phyloP scores from a whole-genome alignment of 1,140 invertebrate species.

The Trypoxylus dichotomus region DNA sequence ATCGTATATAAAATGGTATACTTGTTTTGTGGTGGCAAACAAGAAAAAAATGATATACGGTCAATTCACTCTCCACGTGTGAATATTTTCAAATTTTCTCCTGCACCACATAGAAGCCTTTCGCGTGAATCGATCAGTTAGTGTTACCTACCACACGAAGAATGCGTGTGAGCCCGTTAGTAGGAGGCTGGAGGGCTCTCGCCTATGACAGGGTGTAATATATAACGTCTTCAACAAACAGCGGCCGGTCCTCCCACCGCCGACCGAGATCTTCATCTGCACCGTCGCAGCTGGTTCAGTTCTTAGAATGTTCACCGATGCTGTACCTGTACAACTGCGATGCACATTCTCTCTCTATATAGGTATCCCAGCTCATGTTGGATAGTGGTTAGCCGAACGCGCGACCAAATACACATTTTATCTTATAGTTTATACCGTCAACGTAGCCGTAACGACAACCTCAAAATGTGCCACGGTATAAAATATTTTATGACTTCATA shows the following conservation, averaged over 20 bases:
- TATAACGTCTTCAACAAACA: conserved; percentile 48
- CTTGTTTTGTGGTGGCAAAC: background rate
- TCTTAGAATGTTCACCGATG: conserved; percentile 39
- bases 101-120: conserved; percentile 13
- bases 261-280: conserved; percentile 45
- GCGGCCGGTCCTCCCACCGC: conserved; percentile 44
- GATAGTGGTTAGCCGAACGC: background rate
- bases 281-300: conserved; percentile 43
- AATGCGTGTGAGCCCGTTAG: conserved; percentile 43
- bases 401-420: conserved; percentile 18
- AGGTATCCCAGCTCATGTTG: background rate
- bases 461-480: conserved; percentile 19
- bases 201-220: conserved; percentile 47
- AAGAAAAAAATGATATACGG: background rate
- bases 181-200: conserved; percentile 40
- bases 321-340: conserved; percentile 4
- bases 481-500: conserved; percentile 25
- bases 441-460: conserved; percentile 14
- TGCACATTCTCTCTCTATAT: conserved; percentile 17
- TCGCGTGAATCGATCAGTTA: conserved; percentile 27
- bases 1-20: background rate
- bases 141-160: conserved; percentile 42
- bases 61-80: conserved; percentile 7
- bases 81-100: conserved; percentile 23
- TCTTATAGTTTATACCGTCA: conserved; percentile 22